Percentiles rank a stretch among this genome's conserved stretches.
phyloP scores from a whole-genome alignment of 1,140 invertebrate species.

The Tetraneura akinire region DNA sequence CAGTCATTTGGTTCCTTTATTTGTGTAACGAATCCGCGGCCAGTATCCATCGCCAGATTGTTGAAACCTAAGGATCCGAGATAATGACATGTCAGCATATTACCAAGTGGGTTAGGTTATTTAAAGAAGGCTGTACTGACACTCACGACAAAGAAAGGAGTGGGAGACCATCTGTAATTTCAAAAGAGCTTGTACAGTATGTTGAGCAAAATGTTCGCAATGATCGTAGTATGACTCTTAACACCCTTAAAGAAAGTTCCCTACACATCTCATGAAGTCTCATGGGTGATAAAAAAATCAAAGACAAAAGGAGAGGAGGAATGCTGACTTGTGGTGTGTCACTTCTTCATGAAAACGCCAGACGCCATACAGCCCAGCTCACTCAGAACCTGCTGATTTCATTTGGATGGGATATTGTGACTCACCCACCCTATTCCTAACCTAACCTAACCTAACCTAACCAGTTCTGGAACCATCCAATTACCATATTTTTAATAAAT shows the following conservation, averaged over 20 bases:
- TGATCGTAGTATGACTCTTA: not conserved
- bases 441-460: no score
- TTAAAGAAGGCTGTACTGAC: not conserved
- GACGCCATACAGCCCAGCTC: no score
- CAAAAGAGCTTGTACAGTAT: not conserved
- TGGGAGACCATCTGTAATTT: conserved; percentile 12
- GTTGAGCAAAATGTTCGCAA: not conserved
- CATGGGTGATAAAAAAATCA: not conserved
- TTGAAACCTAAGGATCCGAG: conserved; percentile 4
- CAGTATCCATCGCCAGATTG: not conserved
- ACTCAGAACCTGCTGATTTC: no score
- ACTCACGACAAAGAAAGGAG: not conserved
- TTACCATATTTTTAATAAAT: no score
- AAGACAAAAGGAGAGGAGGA: no score
- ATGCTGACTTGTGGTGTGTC: no score
- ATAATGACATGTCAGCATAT: not conserved
- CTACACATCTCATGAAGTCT: not conserved
- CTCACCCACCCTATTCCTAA: no score
- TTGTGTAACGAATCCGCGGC: not conserved
- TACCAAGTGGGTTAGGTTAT: not conserved
- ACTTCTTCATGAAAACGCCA: no score
- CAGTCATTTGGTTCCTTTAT: not conserved
- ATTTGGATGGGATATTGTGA: no score
- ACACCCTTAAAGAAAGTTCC: not conserved
- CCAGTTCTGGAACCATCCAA: no score